These are phyloP conservation scores for Trichoplusia ni DNA, from an alignment of 1,140 invertebrate genomes.

Conservation along the genomic window DNA sequence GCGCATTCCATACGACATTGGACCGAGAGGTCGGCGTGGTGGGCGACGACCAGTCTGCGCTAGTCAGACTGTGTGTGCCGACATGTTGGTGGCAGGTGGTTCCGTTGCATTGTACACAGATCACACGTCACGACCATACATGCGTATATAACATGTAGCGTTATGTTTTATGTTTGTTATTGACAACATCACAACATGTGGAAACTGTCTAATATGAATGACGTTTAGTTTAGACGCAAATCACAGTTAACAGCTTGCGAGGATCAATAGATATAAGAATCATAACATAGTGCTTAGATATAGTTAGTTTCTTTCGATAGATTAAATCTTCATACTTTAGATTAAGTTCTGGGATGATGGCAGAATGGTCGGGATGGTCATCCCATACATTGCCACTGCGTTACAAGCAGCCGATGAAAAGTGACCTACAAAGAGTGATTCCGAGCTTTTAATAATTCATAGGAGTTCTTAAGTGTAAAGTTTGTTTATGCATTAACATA, in stretches of 20 bases:
- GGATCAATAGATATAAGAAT: neutral
- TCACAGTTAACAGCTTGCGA: neutral
- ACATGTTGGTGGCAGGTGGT: neutral
- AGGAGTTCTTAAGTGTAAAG: too few species aligned
- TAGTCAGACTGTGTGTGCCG: neutral
- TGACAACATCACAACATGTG: slow-evolving; percentile 16
- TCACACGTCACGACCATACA: slow-evolving; percentile 33
- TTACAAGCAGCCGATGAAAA: too few species aligned
- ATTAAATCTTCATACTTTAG: too few species aligned
- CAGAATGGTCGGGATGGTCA: too few species aligned
- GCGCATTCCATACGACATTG: slow-evolving; percentile 36
- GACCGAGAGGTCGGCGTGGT: neutral
- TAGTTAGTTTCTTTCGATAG: neutral
- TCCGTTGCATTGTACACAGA: neutral
- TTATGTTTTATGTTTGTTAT: slow-evolving; percentile 41
- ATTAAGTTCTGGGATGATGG: too few species aligned
- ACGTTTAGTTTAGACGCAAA: slow-evolving; percentile 8
- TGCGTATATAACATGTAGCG: slow-evolving; percentile 34
- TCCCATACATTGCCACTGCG: too few species aligned
- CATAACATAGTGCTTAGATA: neutral
- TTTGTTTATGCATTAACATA: too few species aligned
- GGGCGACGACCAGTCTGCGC: too few species aligned
- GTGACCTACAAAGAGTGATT: too few species aligned
- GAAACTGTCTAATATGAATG: slow-evolving; percentile 11
- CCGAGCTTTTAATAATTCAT: too few species aligned